phyloP scores from a whole-genome alignment of 2,888 invertebrate genomes.

The Acrocera orbiculus region DNA sequence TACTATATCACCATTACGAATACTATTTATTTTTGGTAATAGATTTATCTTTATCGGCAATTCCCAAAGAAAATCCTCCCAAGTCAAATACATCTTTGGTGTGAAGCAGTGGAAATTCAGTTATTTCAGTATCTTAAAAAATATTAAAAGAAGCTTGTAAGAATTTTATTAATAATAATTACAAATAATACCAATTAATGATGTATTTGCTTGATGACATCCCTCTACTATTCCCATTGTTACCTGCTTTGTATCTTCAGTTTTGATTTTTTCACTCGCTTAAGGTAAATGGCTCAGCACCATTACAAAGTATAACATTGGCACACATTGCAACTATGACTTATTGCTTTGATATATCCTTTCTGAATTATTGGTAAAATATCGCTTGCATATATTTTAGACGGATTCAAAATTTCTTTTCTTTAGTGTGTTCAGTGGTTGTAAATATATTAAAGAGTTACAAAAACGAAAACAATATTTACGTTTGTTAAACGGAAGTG shows the following conservation, averaged over 20 bases:
- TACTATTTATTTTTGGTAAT: slow-evolving; percentile 52
- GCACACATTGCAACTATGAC: slow-evolving; percentile 98
- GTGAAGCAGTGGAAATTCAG: slow-evolving; percentile 92
- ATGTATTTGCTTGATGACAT: slow-evolving; percentile 64
- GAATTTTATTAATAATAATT: too few species aligned
- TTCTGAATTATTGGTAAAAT: slow-evolving; percentile 53
- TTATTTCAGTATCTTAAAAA: slow-evolving; percentile 68
- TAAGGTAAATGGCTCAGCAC: slow-evolving; percentile 88
- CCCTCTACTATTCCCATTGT: slow-evolving; percentile 71
- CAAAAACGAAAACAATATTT: too few species aligned
- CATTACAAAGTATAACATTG: slow-evolving; percentile 91
- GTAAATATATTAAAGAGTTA: too few species aligned
- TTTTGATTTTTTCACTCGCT: slow-evolving; percentile 69
- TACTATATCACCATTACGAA: slow-evolving; percentile 60
- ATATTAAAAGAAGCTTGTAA: slow-evolving; percentile 1
- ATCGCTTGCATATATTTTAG: slow-evolving; percentile 67
- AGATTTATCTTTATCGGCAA: slow-evolving; percentile 61
- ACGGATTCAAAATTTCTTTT: too few species aligned
- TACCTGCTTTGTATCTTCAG: slow-evolving; percentile 48
- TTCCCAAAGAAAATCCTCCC: slow-evolving; percentile 92
- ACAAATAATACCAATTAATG: slow-evolving; percentile 70
- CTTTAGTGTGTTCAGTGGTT: too few species aligned
- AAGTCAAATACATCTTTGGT: slow-evolving; percentile 73
- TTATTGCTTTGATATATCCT: slow-evolving; percentile 64
- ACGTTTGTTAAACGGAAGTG: too few species aligned